Conservation (phyloP, 2,113 vertebrate species). For the Stegostoma tigrinum region DNA sequence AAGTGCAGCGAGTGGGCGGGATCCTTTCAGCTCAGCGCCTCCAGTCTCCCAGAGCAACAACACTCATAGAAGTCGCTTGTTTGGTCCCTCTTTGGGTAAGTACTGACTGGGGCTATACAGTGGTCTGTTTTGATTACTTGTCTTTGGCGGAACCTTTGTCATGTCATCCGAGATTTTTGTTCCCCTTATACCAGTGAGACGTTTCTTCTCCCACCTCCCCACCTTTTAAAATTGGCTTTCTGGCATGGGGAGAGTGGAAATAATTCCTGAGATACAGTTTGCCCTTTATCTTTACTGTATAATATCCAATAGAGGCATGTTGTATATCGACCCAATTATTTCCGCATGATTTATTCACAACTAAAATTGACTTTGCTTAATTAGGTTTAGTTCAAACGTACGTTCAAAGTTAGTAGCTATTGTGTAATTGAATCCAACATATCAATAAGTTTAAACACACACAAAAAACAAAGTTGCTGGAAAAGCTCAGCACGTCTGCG, state of each 20-base stretch:
- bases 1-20: neutral
- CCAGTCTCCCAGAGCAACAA: slow-evolving; percentile 15
- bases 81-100: neutral
- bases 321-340: neutral
- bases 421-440: neutral
- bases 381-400: neutral
- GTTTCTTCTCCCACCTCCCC: too few species aligned
- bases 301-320: neutral
- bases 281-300: neutral
- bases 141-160: neutral
- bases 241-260: neutral
- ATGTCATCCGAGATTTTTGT: neutral
- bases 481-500: too few species aligned
- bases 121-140: neutral
- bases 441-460: neutral
- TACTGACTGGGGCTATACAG: neutral
- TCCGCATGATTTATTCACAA: neutral
- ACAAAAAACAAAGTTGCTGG: too few species aligned
- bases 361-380: neutral
- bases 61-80: neutral
- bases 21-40: neutral
- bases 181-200: neutral
- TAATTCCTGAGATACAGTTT: neutral
- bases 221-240: too few species aligned
- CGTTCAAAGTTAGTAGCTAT: neutral